Percentiles rank a stretch among this genome's conserved stretches.
These are phyloP conservation scores for Anas platyrhynchos DNA, from an alignment of 2,113 vertebrate species.

Conservation along the genomic window DNA sequence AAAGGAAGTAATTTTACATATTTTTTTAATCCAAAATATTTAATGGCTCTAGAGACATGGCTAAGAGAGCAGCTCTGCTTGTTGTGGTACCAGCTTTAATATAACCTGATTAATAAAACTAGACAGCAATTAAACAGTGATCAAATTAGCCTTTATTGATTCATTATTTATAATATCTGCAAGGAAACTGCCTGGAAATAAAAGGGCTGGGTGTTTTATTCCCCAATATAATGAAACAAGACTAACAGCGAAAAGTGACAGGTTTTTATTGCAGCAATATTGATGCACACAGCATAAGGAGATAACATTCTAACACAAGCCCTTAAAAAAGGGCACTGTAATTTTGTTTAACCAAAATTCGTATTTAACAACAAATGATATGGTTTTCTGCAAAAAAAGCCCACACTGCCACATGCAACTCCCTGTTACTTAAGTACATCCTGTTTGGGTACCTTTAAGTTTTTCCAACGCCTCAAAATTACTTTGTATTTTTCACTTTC, in stretches of 20 bases:
- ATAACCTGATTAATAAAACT: neutral
- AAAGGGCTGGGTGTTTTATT: neutral
- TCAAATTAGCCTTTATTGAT: slow-evolving; percentile 32
- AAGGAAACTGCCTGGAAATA: neutral
- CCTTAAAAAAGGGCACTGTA: slow-evolving; percentile 59
- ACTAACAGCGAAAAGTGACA: neutral
- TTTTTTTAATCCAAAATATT: neutral
- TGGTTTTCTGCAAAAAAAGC: neutral
- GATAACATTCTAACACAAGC: neutral
- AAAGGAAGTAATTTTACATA: neutral
- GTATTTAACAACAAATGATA: slow-evolving; percentile 21
- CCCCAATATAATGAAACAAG: neutral
- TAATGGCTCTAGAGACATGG: neutral
- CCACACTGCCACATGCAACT: neutral
- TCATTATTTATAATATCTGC: neutral
- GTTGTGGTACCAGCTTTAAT: neutral
- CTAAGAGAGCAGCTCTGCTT: neutral
- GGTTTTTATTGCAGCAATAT: neutral
- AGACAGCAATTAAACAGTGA: neutral
- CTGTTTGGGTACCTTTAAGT: slow-evolving; percentile 82
- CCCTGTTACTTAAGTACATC: slow-evolving; percentile 74
- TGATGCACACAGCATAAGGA: neutral
- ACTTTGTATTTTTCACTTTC: slow-evolving; percentile 85
- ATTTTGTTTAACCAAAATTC: slow-evolving; percentile 70
- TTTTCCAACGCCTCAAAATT: slow-evolving; percentile 90